phyloP scores from a whole-genome alignment of 2,888 invertebrate genomes.

The Melinaea menophilus region DNA sequence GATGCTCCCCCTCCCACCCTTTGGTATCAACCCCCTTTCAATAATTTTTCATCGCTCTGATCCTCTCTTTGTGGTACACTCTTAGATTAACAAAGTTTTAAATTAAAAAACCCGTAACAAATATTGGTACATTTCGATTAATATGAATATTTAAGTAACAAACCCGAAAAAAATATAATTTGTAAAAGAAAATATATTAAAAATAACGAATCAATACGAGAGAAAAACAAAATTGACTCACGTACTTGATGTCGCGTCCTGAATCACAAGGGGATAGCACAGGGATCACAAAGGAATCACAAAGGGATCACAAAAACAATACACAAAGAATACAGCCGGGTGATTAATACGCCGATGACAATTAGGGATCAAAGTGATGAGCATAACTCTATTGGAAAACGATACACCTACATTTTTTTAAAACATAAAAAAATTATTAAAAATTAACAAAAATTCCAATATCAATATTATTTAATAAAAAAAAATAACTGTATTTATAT shows the following conservation, averaged over 20 bases:
- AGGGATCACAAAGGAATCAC: slow-evolving; percentile 3
- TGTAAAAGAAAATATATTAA: no score
- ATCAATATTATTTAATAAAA: neutral
- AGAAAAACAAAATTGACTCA: no score
- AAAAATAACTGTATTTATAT: no score
- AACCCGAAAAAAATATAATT: no score
- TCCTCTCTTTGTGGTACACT: slow-evolving; percentile 72
- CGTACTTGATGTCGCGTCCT: no score
- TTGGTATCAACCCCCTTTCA: slow-evolving; percentile 68
- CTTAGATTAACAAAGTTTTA: slow-evolving; percentile 77
- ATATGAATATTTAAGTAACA: neutral
- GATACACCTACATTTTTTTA: neutral
- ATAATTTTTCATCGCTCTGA: slow-evolving; percentile 78
- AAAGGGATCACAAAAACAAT: slow-evolving; percentile 11
- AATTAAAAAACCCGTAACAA: slow-evolving; percentile 69
- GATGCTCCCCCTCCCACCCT: slow-evolving; percentile 59
- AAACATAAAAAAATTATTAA: neutral
- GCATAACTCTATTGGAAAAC: neutral
- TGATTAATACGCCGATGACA: slow-evolving; percentile 23
- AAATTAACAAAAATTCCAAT: neutral
- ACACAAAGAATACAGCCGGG: slow-evolving; percentile 14
- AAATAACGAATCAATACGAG: no score
- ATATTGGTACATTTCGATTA: slow-evolving; percentile 52
- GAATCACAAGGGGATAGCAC: slow-evolving; percentile 4
- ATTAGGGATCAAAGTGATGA: slow-evolving; percentile 22